Conservation (phyloP, 2,113 vertebrate genomes). For the Pelecanus crispus region DNA sequence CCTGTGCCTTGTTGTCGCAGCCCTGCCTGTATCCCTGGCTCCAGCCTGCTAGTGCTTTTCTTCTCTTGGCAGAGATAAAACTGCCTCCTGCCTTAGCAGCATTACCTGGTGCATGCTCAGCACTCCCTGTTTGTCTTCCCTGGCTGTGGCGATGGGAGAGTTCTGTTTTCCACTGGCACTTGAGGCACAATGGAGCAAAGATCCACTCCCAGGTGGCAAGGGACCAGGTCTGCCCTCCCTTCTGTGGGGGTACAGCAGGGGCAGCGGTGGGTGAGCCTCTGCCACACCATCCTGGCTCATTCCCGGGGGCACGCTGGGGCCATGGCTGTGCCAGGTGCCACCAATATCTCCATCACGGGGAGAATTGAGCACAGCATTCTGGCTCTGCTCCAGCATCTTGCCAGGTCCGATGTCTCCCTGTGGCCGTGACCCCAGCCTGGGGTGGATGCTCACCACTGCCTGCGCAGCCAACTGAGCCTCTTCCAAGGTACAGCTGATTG, state of each 20-base stretch:
- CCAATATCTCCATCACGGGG: not conserved
- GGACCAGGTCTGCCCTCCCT: not conserved
- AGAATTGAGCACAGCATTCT: not conserved
- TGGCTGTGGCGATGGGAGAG: not conserved
- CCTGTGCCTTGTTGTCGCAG: not conserved
- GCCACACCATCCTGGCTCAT: fast-evolving
- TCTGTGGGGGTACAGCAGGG: fast-evolving
- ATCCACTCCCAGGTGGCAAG: not conserved
- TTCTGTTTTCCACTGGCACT: fast-evolving
- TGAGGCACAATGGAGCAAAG: not conserved
- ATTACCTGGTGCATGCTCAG: fast-evolving
- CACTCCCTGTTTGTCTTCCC: not conserved
- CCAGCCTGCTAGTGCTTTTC: fast-evolving
- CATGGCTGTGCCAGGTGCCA: not conserved
- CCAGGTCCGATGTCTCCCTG: not conserved
- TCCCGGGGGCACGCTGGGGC: not conserved
- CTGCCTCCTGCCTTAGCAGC: not conserved
- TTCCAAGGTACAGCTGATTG: not conserved
- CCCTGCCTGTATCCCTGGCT: not conserved
- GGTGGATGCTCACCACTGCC: fast-evolving
- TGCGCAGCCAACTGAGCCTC: fast-evolving
- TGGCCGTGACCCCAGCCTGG: not conserved
- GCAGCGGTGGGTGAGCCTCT: not conserved
- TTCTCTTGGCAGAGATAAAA: not conserved
- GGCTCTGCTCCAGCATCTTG: not conserved